Percentiles rank a stretch among this genome's conserved stretches.
Conservation (phyloP, 2,888 invertebrate genomes). For the Dasysyrphus albostriatus region DNA sequence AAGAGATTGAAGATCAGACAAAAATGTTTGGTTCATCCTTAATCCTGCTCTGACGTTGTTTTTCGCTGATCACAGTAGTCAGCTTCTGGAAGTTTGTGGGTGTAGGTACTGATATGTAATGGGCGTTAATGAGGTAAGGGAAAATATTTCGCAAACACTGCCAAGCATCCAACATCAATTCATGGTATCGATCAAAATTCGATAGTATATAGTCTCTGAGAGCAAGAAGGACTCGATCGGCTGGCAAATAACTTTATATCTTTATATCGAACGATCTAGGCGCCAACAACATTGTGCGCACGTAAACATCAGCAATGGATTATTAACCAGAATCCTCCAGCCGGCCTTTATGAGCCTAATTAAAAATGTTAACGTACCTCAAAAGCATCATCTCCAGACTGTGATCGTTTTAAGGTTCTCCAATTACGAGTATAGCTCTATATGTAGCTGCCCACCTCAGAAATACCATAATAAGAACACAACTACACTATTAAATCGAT, state of each 20-base stretch:
- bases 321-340: constrained; percentile 46
- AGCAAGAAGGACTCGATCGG: constrained; percentile 1
- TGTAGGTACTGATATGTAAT: constrained; percentile 51
- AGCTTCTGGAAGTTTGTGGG: constrained; percentile 53
- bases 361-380: constrained; percentile 64
- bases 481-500: constrained; percentile 66
- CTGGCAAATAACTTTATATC: constrained; percentile 65
- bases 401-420: constrained; percentile 46
- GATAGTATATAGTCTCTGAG: constrained; percentile 36
- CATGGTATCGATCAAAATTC: constrained; percentile 73
- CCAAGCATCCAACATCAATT: constrained; percentile 50
- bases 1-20: constrained; percentile 59
- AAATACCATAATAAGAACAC: constrained; percentile 16
- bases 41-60: neutral
- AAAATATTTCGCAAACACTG: constrained; percentile 6
- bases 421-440: neutral
- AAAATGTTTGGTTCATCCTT: constrained; percentile 25
- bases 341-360: constrained; percentile 69
- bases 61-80: neutral
- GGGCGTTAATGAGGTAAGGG: constrained; percentile 74
- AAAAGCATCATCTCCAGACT: constrained; percentile 28
- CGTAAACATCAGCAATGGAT: constrained; percentile 40
- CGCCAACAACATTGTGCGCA: constrained; percentile 59
- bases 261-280: constrained; percentile 72
- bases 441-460: neutral